Conservation (phyloP, 2,113 vertebrate species). For the Beaufortia kweichowensis region DNA sequence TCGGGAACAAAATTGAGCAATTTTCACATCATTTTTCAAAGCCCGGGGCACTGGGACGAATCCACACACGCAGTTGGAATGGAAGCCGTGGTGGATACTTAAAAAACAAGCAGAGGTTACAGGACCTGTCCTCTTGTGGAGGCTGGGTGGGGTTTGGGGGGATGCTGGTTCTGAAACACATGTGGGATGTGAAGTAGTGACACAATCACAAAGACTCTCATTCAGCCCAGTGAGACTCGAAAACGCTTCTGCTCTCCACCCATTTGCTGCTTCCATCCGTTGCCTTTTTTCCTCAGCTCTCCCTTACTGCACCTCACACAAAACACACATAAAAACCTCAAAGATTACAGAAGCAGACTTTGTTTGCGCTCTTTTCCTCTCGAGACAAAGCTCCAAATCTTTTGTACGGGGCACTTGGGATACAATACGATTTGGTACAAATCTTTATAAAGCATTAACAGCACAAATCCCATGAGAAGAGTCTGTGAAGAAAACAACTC, state of each 20-base stretch:
- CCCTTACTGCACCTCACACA: not conserved
- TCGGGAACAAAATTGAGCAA: slow-evolving; percentile 40
- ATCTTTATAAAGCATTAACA: not conserved
- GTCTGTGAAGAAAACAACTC: not conserved
- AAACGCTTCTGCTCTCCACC: slow-evolving; percentile 30
- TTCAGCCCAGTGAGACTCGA: slow-evolving; percentile 49
- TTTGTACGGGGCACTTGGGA: not conserved
- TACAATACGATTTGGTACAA: too few species aligned
- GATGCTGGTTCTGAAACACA: slow-evolving; percentile 38
- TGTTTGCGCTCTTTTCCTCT: not conserved
- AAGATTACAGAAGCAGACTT: slow-evolving; percentile 9
- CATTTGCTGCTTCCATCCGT: slow-evolving; percentile 32
- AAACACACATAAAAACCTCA: slow-evolving; percentile 14
- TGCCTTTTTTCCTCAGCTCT: slow-evolving; percentile 35
- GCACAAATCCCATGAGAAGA: not conserved
- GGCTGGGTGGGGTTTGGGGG: slow-evolving; percentile 2
- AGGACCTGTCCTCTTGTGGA: not conserved
- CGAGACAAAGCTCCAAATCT: not conserved
- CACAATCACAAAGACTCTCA: slow-evolving; percentile 54
- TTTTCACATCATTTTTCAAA: slow-evolving; percentile 31
- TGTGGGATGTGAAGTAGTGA: slow-evolving; percentile 50
- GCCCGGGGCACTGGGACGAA: slow-evolving; percentile 44
- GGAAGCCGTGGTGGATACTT: not conserved
- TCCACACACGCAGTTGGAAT: slow-evolving; percentile 46
- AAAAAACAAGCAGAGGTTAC: slow-evolving; percentile 50